Evolutionary conservation across 2,797 vertebrate species (phyloP).

Genomic region (Lepilemur ruficaudatus): DNA sequence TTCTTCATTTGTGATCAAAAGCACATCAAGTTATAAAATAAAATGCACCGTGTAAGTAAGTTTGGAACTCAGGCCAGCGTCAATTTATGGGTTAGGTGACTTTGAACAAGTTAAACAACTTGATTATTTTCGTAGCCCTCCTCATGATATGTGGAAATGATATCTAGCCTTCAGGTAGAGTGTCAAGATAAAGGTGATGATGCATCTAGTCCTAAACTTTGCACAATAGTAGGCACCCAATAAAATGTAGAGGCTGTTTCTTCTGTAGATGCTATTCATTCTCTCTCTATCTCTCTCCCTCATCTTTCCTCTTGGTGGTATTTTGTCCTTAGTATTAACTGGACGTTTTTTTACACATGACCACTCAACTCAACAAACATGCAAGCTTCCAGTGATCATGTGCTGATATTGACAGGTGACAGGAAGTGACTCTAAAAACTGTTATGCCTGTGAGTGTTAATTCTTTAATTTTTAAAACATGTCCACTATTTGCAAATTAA

Average conservation of each 20-base stretch:
- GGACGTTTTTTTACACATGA: neutral
- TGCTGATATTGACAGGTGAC: neutral
- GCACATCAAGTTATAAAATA: neutral
- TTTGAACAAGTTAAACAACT: neutral
- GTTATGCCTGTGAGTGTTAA: neutral
- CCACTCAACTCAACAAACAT: neutral
- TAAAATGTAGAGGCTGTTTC: neutral
- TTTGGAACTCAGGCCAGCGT: neutral
- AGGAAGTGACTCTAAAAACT: neutral
- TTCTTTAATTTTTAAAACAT: neutral
- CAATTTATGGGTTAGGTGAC: neutral
- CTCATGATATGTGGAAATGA: neutral
- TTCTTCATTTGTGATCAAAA: neutral
- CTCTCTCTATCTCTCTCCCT: neutral
- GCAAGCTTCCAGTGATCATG: too few species aligned
- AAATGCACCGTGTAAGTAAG: neutral
- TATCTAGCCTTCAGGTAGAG: neutral
- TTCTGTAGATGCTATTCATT: neutral
- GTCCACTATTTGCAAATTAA: neutral
- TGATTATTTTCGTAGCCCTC: neutral
- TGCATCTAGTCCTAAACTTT: neutral
- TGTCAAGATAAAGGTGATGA: neutral
- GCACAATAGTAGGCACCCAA: neutral
- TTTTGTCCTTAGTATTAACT: neutral
- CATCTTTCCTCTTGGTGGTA: too few species aligned